Base-by-base conservation (phyloP, 2,888 invertebrate species). In the Boloria euphrosyne region DNA sequence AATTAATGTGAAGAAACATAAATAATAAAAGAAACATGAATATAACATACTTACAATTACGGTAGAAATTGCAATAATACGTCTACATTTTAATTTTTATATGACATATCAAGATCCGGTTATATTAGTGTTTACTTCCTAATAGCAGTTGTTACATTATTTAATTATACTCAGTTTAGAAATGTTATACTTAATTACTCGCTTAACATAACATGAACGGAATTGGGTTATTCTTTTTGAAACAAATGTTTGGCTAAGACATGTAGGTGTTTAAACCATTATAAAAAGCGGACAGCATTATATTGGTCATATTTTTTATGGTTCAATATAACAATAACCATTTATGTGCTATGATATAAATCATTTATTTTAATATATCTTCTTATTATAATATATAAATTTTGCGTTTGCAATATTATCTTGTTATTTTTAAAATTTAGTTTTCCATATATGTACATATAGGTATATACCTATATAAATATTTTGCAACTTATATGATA, bases 81-180 rank as follows among this genome's bases (percentile, higher is more conserved):
- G 22, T n/a, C n/a, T 17, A 49, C 7, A 47, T 49, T 85, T 83
- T 49, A 44, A 59, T 47, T 49, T 59, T 47, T 31, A 46, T 46
- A 18, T 47, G 58, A 49, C 58, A 52, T 27, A 2, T 5, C 31
- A n/a, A n/a, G 18, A 59, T 65, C 58, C 46, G 51, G 46, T 65
- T 65, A 13, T 52, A 13, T 17, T 77, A 78, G 76, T 77, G 77
- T 82, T 81, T 81, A 75, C 77, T 78, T 81, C 77, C 81, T 83
- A 85, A 85, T 83, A 76, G 79, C 71, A 17, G n/a, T 44, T 80
- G 83, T 86, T 84, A 79, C 74, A 79, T 83, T 81, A 82, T 79
- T 83, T 83, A 83, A 84, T 81, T 77, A 58, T 27, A n/a, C 13
- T 52, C 18, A 58, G 51, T 84, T 85, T 77, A 78, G 80, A 83